Evolutionary conservation across 2,797 vertebrate species (phyloP).

Genomic region (Poecile montanus): DNA sequence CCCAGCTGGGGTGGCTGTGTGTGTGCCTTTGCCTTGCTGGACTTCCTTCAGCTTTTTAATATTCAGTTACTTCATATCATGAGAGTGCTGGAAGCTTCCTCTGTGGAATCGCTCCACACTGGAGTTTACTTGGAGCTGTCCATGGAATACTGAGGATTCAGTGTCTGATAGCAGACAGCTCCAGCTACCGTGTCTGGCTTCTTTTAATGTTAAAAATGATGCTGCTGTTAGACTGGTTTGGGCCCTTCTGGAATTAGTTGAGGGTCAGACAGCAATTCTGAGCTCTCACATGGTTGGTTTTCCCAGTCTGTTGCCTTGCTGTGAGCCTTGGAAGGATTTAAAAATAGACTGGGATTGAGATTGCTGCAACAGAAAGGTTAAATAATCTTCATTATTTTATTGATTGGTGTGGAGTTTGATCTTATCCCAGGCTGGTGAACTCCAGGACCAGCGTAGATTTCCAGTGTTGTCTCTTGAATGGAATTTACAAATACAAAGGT

Average conservation of each 20-base stretch:
- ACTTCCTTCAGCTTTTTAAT: neutral
- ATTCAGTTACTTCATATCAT: neutral
- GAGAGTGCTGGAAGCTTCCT: neutral
- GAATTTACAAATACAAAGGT: neutral
- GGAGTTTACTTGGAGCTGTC: neutral
- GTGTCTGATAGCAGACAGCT: neutral
- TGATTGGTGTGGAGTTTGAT: neutral
- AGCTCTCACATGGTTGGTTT: neutral
- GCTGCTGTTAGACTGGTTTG: neutral
- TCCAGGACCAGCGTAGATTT: neutral
- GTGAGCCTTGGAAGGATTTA: neutral
- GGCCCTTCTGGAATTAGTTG: neutral
- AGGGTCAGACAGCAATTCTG: neutral
- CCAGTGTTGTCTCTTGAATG: neutral
- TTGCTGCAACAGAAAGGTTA: neutral
- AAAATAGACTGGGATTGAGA: neutral
- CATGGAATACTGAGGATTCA: neutral
- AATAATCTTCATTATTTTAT: neutral
- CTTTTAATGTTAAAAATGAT: neutral
- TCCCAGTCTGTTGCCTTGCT: neutral
- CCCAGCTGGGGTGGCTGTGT: neutral
- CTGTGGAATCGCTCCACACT: neutral
- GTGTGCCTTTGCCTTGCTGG: constrained; percentile 43
- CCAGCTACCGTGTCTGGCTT: neutral
- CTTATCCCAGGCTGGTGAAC: neutral